phyloP scores from a whole-genome alignment of 2,113 vertebrate species.

The Pluvianellus socialis region DNA sequence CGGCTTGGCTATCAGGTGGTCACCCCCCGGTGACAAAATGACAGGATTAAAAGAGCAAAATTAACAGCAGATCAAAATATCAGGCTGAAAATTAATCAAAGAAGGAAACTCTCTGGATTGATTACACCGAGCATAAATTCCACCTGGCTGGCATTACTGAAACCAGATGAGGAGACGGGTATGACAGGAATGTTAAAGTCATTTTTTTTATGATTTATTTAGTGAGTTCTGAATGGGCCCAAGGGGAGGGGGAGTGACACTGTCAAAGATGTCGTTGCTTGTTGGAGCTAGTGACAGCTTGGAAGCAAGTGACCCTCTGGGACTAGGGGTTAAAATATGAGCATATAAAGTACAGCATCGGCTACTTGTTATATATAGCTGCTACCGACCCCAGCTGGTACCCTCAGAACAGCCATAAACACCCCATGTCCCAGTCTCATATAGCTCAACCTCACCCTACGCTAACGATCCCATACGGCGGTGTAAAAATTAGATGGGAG shows the following conservation, averaged over 20 bases:
- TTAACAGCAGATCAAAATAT: not conserved
- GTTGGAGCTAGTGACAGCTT: not conserved
- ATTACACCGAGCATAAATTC: not conserved
- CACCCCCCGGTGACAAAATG: not conserved
- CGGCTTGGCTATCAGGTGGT: not conserved
- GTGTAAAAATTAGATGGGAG: not conserved
- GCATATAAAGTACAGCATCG: not conserved
- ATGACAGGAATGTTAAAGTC: not conserved
- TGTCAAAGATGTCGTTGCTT: not conserved
- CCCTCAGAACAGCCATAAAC: not conserved
- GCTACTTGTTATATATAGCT: not conserved
- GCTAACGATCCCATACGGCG: accelerated
- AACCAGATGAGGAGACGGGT: not conserved
- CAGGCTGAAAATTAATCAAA: not conserved
- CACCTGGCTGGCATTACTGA: not conserved
- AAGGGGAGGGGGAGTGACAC: not conserved
- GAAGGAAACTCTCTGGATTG: not conserved
- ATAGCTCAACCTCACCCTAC: accelerated
- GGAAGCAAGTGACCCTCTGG: not conserved
- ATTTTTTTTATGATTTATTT: not conserved
- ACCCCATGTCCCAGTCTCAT: not conserved
- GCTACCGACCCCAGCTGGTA: not conserved
- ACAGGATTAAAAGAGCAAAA: not conserved
- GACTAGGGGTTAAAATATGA: not conserved
- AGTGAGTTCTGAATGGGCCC: not conserved